Base-by-base conservation (phyloP, 2,797 vertebrate genomes). In the Hapalemur alaotrensis region DNA sequence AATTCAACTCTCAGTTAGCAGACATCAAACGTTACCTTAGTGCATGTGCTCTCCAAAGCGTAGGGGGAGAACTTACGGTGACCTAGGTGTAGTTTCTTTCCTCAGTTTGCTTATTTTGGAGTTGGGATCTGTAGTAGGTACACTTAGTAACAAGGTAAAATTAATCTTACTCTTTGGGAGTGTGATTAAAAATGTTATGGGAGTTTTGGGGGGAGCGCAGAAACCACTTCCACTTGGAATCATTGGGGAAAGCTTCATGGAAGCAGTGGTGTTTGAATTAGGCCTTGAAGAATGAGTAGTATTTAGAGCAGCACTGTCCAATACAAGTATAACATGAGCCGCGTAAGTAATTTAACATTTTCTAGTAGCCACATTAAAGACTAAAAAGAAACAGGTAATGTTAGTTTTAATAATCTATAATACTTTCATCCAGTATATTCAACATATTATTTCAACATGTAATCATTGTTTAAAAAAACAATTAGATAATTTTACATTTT, bases 331-430 rank as follows among this genome's bases (percentile, higher is more conserved):
- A 32, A 30, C 20, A 38, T 73, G 41, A 92, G 32, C 43, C 63
- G 57, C 32, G 13, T 28, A 38, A 22, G 18, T 63, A 38, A 87
- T 32, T 90, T 43, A 80, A 83, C 59, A 10, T 72, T 87, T 89
- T 79, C 50, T 52, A 23, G 65, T 92, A 90, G 67, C 43, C 28
- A 81, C 32, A 48, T 57, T 91, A 95, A 95, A 82, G 84, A 85
- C 54, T 88, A 48, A 76, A 93, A 82, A 92, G 32, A 70, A 79
- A 65, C 30, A 81, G 50, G 10, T 78, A 50, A 54, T 78, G 72
- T 20, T 67, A 54, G 90, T 92, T 88, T 93, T 63, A 87, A 67
- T 90, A 28, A 73, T 90, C 35, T 87, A 59, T 59, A 59, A 59
- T 59, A 59, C 87, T 87, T 93, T n/a, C 81, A 23, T 52, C 18